These are phyloP conservation scores for Ditylenchus dipsaci DNA, from an alignment of 1,140 invertebrate species.

Conservation along the genomic window DNA sequence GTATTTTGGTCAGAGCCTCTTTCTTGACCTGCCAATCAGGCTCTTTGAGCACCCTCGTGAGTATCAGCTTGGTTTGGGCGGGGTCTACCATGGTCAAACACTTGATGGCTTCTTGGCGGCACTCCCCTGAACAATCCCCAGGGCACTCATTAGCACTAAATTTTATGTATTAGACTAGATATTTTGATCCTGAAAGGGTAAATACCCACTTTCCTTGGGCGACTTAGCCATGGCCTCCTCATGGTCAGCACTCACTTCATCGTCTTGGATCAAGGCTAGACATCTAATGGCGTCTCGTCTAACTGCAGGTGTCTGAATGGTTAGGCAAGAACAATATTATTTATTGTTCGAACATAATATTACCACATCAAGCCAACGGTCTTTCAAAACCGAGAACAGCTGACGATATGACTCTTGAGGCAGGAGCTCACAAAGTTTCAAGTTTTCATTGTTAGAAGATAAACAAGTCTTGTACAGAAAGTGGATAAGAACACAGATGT, in stretches of 20 bases:
- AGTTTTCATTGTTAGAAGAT: not conserved
- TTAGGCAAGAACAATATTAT: not conserved
- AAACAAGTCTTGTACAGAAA: slow-evolving; percentile 12
- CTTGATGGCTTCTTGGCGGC: slow-evolving; percentile 7
- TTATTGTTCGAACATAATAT: not conserved
- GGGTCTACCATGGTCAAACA: slow-evolving; percentile 2
- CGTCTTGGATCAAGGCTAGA: slow-evolving; percentile 12
- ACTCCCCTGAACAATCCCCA: slow-evolving; percentile 12
- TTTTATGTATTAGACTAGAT: no score
- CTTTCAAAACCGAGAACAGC: slow-evolving; percentile 4
- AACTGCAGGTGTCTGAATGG: not conserved
- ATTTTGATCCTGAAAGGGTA: no score
- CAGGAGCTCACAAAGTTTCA: slow-evolving; percentile 1
- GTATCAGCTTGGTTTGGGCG: slow-evolving; percentile 13
- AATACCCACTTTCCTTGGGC: slow-evolving; percentile 25
- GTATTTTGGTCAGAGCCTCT: slow-evolving; percentile 13
- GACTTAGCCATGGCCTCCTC: slow-evolving; percentile 16
- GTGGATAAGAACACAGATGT: slow-evolving; percentile 16
- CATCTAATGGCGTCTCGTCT: slow-evolving; percentile 9
- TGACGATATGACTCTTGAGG: not conserved
- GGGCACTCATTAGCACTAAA: slow-evolving; percentile 21
- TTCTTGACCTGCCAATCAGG: slow-evolving; percentile 10
- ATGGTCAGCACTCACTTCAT: slow-evolving; percentile 13
- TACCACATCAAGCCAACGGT: slow-evolving; percentile 7
- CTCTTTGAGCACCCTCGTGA: slow-evolving; percentile 8